phyloP scores from a whole-genome alignment of 2,113 vertebrate species.

The Pseudorhombus dupliciocellatus region DNA sequence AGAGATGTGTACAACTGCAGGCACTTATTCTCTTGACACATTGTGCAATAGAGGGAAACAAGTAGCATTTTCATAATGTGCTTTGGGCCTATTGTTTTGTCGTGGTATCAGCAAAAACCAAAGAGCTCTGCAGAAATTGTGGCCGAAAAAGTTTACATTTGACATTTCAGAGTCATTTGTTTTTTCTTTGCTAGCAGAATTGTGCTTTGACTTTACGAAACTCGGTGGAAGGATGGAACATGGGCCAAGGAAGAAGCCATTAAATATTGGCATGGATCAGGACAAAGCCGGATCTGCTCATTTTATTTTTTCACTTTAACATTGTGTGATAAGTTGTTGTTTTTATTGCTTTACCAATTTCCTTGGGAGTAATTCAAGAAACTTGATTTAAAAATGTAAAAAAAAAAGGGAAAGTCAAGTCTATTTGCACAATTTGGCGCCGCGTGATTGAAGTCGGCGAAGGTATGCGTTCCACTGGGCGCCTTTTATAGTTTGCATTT shows the following conservation, averaged over 20 bases:
- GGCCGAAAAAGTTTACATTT: conserved; percentile 11
- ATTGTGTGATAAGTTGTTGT: no score
- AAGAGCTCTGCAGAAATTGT: conserved; percentile 10
- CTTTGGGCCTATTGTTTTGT: conserved; percentile 28
- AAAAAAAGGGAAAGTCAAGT: no score
- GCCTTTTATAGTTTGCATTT: neutral
- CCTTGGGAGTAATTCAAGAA: no score
- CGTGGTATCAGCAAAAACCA: conserved; percentile 32
- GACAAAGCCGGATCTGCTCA: no score
- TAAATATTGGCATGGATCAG: neutral
- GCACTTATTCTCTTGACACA: conserved; percentile 38
- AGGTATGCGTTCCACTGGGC: no score
- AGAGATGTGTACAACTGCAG: conserved; percentile 31
- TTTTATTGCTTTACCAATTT: no score
- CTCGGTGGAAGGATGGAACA: neutral
- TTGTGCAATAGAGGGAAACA: conserved; percentile 22
- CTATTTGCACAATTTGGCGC: no score
- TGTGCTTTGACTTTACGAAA: neutral
- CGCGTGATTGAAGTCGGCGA: no score
- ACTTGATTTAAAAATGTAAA: no score
- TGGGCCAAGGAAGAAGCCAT: neutral
- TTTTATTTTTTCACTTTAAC: no score
- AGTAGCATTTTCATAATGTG: conserved; percentile 60
- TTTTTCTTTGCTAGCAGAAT: neutral
- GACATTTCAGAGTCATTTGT: neutral